A percentile compares a stretch with the other conserved stretches of the same genome.
Evolutionary conservation across 1,140 invertebrate genomes (phyloP).

Genomic region (Gonioctena quinquepunctata): DNA sequence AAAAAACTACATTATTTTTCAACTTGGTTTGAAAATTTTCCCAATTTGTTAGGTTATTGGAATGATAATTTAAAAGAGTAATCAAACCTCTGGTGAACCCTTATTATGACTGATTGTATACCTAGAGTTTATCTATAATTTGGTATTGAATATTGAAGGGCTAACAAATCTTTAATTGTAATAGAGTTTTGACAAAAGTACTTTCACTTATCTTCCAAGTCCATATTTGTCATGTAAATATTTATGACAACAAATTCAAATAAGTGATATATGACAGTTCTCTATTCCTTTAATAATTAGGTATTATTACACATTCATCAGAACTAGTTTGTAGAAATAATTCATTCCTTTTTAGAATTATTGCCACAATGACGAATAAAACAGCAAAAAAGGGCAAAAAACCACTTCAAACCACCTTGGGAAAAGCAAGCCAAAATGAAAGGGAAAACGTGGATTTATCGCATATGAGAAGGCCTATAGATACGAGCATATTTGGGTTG

Average conservation of each 20-base stretch:
- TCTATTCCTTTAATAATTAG: too few relatives aligned
- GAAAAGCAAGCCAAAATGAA: conserved; percentile 34
- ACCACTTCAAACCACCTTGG: conserved; percentile 38
- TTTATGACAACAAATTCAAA: background rate
- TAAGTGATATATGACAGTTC: too few relatives aligned
- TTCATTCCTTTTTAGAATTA: background rate
- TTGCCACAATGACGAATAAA: conserved; percentile 25
- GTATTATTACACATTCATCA: background rate
- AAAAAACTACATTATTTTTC: background rate
- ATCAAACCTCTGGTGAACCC: background rate
- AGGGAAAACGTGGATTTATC: conserved; percentile 47
- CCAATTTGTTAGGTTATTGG: background rate
- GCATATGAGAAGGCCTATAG: conserved; percentile 52
- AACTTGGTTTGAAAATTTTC: background rate
- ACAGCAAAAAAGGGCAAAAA: conserved; percentile 37
- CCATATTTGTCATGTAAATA: background rate
- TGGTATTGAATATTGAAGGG: background rate
- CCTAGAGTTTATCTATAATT: background rate
- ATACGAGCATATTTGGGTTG: conserved; percentile 53
- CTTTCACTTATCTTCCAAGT: background rate
- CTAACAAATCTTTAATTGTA: too few relatives aligned
- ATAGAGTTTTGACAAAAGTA: background rate
- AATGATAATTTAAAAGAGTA: background rate
- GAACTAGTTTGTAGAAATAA: background rate
- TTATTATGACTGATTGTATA: background rate